These are phyloP conservation scores for Pterocles gutturalis DNA, from an alignment of 2,113 vertebrate genomes.

Conservation along the genomic window DNA sequence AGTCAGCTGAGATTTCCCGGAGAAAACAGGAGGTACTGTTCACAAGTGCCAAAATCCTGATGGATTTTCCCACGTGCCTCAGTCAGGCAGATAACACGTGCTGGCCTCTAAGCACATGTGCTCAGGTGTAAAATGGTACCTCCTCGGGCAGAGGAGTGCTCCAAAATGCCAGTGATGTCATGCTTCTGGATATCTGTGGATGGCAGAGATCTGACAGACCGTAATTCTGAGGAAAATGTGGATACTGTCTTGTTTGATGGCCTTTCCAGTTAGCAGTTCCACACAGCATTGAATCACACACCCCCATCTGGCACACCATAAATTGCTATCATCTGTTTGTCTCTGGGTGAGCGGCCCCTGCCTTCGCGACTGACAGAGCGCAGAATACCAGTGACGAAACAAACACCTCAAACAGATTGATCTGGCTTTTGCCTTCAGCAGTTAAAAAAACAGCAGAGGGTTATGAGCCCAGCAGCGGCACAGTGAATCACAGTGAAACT, in stretches of 20 bases:
- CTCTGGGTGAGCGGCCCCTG: not conserved
- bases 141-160: not conserved
- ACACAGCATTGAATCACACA: not conserved
- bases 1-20: not conserved
- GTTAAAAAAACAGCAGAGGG: not conserved
- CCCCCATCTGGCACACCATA: constrained; percentile 8
- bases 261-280: not conserved
- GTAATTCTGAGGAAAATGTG: constrained; percentile 11
- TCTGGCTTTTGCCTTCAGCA: constrained; percentile 56
- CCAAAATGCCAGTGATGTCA: constrained; percentile 39
- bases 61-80: not conserved
- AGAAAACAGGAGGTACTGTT: not conserved
- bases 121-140: not conserved
- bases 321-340: constrained; percentile 24
- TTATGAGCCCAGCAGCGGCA: not conserved
- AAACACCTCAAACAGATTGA: constrained; percentile 40
- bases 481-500: constrained; percentile 11
- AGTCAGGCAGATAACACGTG: not conserved
- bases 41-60: not conserved
- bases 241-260: not conserved
- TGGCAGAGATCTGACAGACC: not conserved
- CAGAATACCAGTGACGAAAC: constrained; percentile 10
- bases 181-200: not conserved
- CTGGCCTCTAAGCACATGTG: not conserved
- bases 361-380: not conserved